Conservation (phyloP, 1,140 invertebrate species). For the Aphis craccivora region DNA sequence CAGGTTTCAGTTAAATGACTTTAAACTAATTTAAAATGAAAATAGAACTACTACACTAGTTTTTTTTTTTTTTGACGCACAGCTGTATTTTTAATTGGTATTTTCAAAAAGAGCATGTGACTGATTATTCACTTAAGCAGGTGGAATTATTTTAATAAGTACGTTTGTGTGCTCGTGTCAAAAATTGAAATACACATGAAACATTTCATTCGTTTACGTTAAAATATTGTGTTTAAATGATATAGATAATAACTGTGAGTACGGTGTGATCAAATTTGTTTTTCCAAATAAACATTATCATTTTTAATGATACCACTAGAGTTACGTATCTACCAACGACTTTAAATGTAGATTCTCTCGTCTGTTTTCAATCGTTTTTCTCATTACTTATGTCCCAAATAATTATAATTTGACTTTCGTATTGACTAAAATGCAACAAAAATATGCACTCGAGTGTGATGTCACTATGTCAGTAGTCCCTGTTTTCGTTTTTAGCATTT, state of each 20-base stretch:
- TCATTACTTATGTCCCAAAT: neutral
- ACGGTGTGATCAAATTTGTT: neutral
- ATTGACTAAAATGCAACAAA: neutral
- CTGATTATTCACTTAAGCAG: slow-evolving; percentile 48
- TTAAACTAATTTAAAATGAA: slow-evolving; percentile 50
- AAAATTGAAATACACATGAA: neutral
- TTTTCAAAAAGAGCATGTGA: slow-evolving; percentile 35
- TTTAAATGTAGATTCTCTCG: too few species aligned
- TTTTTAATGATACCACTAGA: neutral
- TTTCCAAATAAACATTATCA: neutral
- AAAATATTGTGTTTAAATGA: neutral
- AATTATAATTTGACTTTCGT: neutral
- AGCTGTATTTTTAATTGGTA: slow-evolving; percentile 50
- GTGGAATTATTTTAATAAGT: slow-evolving; percentile 41
- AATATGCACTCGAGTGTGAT: neutral
- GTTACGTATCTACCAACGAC: too few species aligned
- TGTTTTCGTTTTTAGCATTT: neutral
- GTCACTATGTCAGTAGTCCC: neutral
- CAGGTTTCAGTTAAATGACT: slow-evolving; percentile 47
- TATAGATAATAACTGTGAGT: neutral
- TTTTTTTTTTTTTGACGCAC: slow-evolving; percentile 23
- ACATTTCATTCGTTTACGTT: neutral
- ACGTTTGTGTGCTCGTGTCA: neutral
- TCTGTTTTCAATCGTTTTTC: neutral
- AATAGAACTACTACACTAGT: slow-evolving; percentile 21